Percentiles rank a stretch among this genome's conserved stretches.
phyloP scores from a whole-genome alignment of 92 coral and sea anemone species.

The Chrysogorgia sp. region DNA sequence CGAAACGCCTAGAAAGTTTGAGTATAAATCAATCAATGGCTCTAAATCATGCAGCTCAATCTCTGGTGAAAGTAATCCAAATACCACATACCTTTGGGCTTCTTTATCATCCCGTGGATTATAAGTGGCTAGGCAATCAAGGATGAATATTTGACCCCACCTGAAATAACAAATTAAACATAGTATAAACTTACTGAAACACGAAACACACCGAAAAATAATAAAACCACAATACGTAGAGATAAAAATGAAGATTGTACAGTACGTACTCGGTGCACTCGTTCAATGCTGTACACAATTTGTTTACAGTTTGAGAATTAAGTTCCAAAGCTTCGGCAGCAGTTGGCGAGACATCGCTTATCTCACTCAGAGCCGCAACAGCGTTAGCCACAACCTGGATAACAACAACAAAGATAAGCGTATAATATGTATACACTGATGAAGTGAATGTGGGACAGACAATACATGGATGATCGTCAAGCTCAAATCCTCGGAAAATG shows the following conservation, averaged over 20 bases:
- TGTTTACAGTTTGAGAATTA: slow-evolving; percentile 96
- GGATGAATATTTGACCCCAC: slow-evolving; percentile 99
- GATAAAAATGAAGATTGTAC: not conserved
- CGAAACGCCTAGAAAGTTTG: too few species aligned
- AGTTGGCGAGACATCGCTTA: slow-evolving; percentile 88
- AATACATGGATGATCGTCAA: too few species aligned
- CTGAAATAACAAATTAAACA: slow-evolving; percentile 31
- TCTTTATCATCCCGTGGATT: slow-evolving; percentile 98
- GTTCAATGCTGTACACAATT: slow-evolving; percentile 91
- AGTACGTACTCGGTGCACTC: slow-evolving; percentile 95
- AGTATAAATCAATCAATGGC: too few species aligned
- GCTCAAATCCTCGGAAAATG: too few species aligned
- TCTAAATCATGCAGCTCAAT: too few species aligned
- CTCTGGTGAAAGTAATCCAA: too few species aligned
- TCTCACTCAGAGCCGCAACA: slow-evolving; percentile 94
- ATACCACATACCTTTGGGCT: slow-evolving; percentile 81
- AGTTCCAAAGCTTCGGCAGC: slow-evolving; percentile 98
- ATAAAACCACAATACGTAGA: not conserved
- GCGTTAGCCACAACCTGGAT: slow-evolving; percentile 98
- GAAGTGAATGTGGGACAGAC: too few species aligned
- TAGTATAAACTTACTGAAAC: not conserved
- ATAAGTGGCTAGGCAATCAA: slow-evolving; percentile 94
- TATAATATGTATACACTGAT: not conserved
- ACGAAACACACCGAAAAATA: not conserved
- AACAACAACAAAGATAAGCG: not conserved